Evolutionary conservation across 2,113 vertebrate genomes (phyloP).

Genomic region (Hydropotes inermis): DNA sequence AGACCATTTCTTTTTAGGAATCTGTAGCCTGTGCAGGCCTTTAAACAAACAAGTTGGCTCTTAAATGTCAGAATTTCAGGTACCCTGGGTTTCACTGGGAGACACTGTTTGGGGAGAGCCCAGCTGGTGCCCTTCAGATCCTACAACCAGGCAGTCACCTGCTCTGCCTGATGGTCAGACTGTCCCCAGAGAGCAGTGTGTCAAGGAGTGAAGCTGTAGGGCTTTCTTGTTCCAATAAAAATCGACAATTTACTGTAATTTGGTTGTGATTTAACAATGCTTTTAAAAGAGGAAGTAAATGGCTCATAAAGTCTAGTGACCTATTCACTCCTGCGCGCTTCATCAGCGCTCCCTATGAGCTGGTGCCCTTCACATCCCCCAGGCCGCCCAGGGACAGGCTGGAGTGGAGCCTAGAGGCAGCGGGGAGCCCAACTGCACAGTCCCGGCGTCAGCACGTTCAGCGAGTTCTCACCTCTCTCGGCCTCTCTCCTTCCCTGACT

Average conservation of each 20-base stretch:
- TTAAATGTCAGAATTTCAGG: background rate
- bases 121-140: background rate
- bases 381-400: background rate
- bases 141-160: background rate
- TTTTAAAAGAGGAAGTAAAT: slow-evolving; percentile 67
- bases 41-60: background rate
- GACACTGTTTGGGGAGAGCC: background rate
- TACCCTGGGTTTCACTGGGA: background rate
- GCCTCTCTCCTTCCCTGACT: background rate
- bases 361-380: background rate
- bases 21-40: background rate
- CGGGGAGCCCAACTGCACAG: background rate
- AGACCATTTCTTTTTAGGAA: background rate
- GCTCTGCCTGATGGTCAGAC: background rate
- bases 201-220: background rate
- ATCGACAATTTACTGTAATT: slow-evolving; percentile 64
- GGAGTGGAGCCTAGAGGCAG: background rate
- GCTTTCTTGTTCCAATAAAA: slow-evolving; percentile 57
- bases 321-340: slow-evolving; percentile 22
- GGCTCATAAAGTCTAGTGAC: slow-evolving; percentile 62
- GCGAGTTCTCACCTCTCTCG: background rate
- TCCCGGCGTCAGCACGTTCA: background rate
- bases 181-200: slow-evolving; percentile 26
- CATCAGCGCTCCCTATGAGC: background rate
- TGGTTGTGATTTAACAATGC: slow-evolving; percentile 68